A percentile compares a stretch with the other conserved stretches of the same genome.
Conservation (phyloP, 2,888 invertebrate genomes). For the Cinara cedri region DNA sequence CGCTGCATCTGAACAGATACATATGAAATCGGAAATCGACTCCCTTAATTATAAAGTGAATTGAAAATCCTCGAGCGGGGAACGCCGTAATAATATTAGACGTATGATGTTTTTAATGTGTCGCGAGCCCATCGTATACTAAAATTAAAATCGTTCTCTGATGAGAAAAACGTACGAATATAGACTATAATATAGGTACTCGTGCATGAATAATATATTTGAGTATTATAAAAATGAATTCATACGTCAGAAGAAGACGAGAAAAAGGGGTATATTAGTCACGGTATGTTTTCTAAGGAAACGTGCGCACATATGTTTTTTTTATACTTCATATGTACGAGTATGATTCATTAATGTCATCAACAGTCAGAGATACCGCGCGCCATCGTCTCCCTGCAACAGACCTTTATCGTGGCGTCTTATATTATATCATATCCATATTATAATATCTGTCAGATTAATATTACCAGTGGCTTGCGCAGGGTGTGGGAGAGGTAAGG, state of each 20-base stretch:
- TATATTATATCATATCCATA: no score
- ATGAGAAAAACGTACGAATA: neutral
- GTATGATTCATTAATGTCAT: conserved; percentile 49
- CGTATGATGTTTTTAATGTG: neutral
- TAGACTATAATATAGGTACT: neutral
- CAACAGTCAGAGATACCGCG: neutral
- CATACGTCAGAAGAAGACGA: neutral
- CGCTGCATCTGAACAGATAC: no score
- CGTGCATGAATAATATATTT: no score
- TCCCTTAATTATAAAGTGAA: no score
- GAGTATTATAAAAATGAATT: neutral
- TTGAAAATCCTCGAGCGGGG: no score
- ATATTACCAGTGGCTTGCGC: no score
- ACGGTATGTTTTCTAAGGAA: conserved; percentile 33
- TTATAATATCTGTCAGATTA: conserved; percentile 5
- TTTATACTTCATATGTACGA: neutral
- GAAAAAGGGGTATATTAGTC: conserved; percentile 42
- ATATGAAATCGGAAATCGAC: no score
- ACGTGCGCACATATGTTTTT: neutral
- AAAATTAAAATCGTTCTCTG: neutral
- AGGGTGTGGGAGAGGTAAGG: no score
- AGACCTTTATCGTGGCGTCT: neutral
- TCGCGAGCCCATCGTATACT: neutral
- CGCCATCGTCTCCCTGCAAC: neutral
- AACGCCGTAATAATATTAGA: no score